phyloP scores from a whole-genome alignment of 2,797 vertebrate genomes.

The Carcharodon carcharias region DNA sequence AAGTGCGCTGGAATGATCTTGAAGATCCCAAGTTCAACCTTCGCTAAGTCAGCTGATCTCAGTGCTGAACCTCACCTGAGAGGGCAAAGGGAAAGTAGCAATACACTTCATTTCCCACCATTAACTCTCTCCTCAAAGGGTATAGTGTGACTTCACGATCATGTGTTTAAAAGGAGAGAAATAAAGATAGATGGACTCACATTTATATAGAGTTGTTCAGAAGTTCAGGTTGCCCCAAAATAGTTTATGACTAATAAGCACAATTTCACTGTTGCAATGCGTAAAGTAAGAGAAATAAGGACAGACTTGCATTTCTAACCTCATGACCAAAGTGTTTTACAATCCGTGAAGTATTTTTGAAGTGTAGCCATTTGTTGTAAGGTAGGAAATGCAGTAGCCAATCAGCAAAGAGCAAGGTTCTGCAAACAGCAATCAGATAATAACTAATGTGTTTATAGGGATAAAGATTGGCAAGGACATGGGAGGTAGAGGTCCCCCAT shows the following conservation, averaged over 20 bases:
- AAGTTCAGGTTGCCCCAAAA: no score
- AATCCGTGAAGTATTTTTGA: background rate
- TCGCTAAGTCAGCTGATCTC: no score
- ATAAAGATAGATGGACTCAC: no score
- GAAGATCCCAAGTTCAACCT: no score
- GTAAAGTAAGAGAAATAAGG: background rate
- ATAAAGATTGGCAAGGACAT: background rate
- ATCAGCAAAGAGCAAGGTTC: background rate
- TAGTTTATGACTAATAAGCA: background rate
- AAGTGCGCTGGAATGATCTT: no score
- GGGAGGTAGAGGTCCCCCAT: no score
- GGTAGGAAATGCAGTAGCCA: background rate
- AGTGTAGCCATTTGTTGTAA: background rate
- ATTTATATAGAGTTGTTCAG: no score
- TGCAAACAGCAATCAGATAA: background rate
- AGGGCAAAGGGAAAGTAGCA: background rate
- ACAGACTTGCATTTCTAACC: background rate
- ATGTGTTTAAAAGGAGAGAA: no score
- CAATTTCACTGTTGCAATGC: background rate
- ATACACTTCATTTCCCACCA: background rate
- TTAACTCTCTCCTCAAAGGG: background rate
- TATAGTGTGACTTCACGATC: no score
- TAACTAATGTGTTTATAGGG: background rate
- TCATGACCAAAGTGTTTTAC: background rate
- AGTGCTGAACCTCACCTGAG: no score